phyloP scores from a whole-genome alignment of 35 echinoderm and acorn worm species.

The Heliocidaris tuberculata region DNA sequence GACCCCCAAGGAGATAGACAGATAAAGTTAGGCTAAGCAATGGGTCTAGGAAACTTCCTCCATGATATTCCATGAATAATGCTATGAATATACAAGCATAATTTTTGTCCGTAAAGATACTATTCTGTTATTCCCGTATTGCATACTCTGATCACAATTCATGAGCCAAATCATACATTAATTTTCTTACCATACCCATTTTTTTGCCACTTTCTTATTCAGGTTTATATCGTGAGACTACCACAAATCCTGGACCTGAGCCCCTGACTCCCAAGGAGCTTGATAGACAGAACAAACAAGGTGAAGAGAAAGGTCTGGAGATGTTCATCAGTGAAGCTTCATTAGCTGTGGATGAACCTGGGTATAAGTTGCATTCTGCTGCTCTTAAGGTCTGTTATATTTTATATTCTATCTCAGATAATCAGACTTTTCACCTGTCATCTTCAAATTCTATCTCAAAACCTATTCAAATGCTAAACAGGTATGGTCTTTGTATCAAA shows the following conservation, averaged over 20 bases:
- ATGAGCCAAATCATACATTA: too few relatives aligned
- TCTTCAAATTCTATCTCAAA: too few relatives aligned
- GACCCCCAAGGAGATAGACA: slow-evolving; percentile 29
- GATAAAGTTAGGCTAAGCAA: neutral
- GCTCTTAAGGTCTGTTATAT: slow-evolving; percentile 39
- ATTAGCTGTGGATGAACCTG: slow-evolving; percentile 28
- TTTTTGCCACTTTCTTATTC: neutral
- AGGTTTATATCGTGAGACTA: neutral
- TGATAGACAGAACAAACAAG: neutral
- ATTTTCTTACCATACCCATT: too few relatives aligned
- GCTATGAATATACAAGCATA: too few relatives aligned
- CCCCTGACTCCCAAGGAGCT: slow-evolving; percentile 43
- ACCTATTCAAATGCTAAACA: too few relatives aligned
- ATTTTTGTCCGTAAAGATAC: too few relatives aligned
- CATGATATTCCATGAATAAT: too few relatives aligned
- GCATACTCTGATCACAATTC: too few relatives aligned
- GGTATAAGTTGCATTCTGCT: slow-evolving; percentile 38
- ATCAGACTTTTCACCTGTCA: too few relatives aligned
- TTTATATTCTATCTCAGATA: neutral
- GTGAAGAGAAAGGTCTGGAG: slow-evolving; percentile 40
- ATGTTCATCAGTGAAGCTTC: slow-evolving; percentile 29
- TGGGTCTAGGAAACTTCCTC: neutral
- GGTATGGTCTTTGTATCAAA: too few relatives aligned
- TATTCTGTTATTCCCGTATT: too few relatives aligned
- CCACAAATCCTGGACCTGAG: slow-evolving; percentile 47